Base-by-base conservation (phyloP, 2,113 vertebrate species). In the Dryoscopus gambensis region DNA sequence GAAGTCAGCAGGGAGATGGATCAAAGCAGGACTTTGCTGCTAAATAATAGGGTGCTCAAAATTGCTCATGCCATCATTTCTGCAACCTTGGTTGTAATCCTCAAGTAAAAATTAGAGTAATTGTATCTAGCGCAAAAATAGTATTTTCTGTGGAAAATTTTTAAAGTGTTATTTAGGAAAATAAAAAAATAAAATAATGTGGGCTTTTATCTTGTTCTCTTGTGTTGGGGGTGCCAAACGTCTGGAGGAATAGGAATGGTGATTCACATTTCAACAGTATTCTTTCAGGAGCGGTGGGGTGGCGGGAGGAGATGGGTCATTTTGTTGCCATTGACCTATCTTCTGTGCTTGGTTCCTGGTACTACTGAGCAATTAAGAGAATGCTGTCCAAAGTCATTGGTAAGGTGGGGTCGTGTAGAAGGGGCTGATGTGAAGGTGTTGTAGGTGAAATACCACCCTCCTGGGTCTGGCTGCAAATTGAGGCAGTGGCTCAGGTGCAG, bases 31-130 rank as follows among this genome's bases (percentile, higher is more conserved):
- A 83, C 84, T 90, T 91, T 33, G 55, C 91, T 83, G 22, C 69
- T 95, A 95, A 97, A 95, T 97, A 94, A 89, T 39, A 96, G 92
- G 91, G 84, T 95, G 91, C 84, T 94, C 87, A 70, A 62, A 94
- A 89, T 88, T 95, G 70, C 71, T 90, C 94, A 31, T 93, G 82
- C 87, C 70, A 69, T 94, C 35, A 47, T 87, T 97, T 95, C 74
- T 83, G 31, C 84, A 93, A 44, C 63, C 59, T 55, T 80, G 67
- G 70, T 76, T 83, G 55, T 83, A 94, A 86, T 67, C 42, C 60
- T 86, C 17, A 70, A 59, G 33, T 68, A 10, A 88, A 95, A 94
- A 91, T 42, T n/a, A 60, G 69, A 50, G 59, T 91, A 88, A 85
- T 27, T 83, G 2, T 91, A 39, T 83, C 28, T 63, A 52, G 47